Percentiles rank a stretch among this genome's conserved stretches.
phyloP scores from a whole-genome alignment of 2,888 invertebrate species.

The Hypolimnas misippus region DNA sequence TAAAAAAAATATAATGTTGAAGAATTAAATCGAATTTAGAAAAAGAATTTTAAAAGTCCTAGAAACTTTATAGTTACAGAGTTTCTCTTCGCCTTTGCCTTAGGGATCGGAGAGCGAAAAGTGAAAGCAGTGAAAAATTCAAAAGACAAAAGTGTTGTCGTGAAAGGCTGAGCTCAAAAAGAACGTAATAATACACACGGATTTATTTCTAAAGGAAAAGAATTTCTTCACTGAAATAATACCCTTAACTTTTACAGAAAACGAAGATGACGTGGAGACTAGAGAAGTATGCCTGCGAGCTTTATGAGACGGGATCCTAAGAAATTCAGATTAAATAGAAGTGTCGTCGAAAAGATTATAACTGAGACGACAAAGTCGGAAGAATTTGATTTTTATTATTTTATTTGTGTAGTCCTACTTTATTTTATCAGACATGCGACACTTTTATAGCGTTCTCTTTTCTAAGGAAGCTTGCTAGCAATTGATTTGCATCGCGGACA shows the following conservation, averaged over 20 bases:
- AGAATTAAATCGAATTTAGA: background rate
- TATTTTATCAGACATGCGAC: too few species aligned
- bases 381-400: background rate
- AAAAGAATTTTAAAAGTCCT: background rate
- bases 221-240: slow-evolving; percentile 11
- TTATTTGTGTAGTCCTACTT: too few species aligned
- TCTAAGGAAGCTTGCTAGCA: slow-evolving; percentile 14
- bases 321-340: background rate
- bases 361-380: background rate
- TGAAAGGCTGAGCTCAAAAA: slow-evolving; percentile 18
- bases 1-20: too few species aligned
- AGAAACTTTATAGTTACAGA: slow-evolving; percentile 7
- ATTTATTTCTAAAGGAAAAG: slow-evolving; percentile 10
- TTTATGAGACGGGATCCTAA: slow-evolving; percentile 1
- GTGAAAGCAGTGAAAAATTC: slow-evolving; percentile 19
- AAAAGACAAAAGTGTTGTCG: slow-evolving; percentile 17
- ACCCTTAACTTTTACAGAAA: slow-evolving; percentile 8
- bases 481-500: slow-evolving; percentile 31
- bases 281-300: slow-evolving; percentile 6
- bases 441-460: background rate
- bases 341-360: background rate
- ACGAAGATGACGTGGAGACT: slow-evolving; percentile 4
- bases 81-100: slow-evolving; percentile 15
- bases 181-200: slow-evolving; percentile 16
- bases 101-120: slow-evolving; percentile 13